Evolutionary conservation across 1,140 invertebrate species (phyloP).

Genomic region (Teleogryllus occipitalis): DNA sequence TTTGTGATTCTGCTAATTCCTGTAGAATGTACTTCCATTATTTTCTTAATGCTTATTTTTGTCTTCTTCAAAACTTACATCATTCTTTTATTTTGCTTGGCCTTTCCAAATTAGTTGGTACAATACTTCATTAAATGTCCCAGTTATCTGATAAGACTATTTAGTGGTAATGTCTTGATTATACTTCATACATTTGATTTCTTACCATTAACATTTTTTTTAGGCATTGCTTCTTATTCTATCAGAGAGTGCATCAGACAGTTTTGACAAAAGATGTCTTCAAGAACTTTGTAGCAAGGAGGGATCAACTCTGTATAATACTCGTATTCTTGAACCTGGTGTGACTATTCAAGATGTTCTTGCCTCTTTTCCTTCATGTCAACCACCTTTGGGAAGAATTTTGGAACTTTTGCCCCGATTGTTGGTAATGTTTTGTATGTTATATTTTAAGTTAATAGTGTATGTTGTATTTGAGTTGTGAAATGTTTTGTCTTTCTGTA

Average conservation of each 20-base stretch:
- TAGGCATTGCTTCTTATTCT: constrained; percentile 54
- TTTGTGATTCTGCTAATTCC: no score
- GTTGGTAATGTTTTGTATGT: constrained; percentile 28
- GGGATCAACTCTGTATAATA: constrained; percentile 51
- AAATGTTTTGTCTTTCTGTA: neutral
- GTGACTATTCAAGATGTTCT: constrained; percentile 57
- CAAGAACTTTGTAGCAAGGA: constrained; percentile 54
- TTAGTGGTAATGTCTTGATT: neutral
- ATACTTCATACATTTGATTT: neutral
- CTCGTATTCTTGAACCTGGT: constrained; percentile 48
- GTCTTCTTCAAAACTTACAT: neutral
- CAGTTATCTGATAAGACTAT: neutral
- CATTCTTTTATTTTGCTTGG: neutral
- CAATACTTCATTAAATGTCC: neutral
- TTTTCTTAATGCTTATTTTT: neutral
- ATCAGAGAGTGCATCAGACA: constrained; percentile 46
- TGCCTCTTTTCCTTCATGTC: constrained; percentile 49
- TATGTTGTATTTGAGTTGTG: neutral
- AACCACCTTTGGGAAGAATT: constrained; percentile 53
- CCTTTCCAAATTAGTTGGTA: neutral
- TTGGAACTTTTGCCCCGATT: constrained; percentile 65
- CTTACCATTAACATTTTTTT: constrained; percentile 26
- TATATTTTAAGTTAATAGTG: no score
- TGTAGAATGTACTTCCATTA: no score
- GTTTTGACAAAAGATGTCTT: constrained; percentile 51